Evolutionary conservation across 2,888 invertebrate species (phyloP).

Genomic region (Dendrolimus pini): DNA sequence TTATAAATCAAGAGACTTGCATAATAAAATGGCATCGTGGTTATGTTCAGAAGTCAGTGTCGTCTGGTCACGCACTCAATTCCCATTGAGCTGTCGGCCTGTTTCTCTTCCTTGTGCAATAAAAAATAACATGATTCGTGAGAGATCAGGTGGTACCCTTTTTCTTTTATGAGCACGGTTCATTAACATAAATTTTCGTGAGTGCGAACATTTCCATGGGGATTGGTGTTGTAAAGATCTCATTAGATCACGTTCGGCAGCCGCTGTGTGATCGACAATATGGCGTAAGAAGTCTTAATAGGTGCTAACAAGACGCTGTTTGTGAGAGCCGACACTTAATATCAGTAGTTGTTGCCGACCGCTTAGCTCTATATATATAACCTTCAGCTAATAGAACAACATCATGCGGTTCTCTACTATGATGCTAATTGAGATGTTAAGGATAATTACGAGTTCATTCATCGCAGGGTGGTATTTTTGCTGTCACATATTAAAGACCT

Average conservation of each 20-base stretch:
- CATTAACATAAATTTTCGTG: constrained; percentile 46
- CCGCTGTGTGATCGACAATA: constrained; percentile 35
- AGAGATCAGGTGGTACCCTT: constrained; percentile 33
- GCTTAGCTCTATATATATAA: constrained; percentile 44
- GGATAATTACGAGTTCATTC: constrained; percentile 20
- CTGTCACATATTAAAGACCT: background rate
- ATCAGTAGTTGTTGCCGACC: constrained; percentile 28
- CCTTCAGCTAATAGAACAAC: constrained; percentile 43
- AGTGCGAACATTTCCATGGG: constrained; percentile 37
- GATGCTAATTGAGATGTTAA: constrained; percentile 31
- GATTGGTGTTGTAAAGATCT: constrained; percentile 46
- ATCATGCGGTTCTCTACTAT: constrained; percentile 34
- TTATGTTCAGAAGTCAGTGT: background rate
- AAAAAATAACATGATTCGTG: constrained; percentile 29
- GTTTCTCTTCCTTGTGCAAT: constrained; percentile 1
- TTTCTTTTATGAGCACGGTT: constrained; percentile 34
- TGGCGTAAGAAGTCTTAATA: constrained; percentile 54
- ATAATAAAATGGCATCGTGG: background rate
- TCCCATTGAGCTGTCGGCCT: background rate
- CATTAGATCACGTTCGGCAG: constrained; percentile 47
- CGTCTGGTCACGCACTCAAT: background rate
- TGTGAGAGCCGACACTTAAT: constrained; percentile 27
- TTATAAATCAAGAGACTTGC: background rate
- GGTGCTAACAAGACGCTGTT: constrained; percentile 58
- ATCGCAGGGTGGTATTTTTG: constrained; percentile 14